Percentiles rank a stretch among this genome's conserved stretches.
phyloP scores from a whole-genome alignment of 2,888 invertebrate genomes.

The Macrophya annulata region DNA sequence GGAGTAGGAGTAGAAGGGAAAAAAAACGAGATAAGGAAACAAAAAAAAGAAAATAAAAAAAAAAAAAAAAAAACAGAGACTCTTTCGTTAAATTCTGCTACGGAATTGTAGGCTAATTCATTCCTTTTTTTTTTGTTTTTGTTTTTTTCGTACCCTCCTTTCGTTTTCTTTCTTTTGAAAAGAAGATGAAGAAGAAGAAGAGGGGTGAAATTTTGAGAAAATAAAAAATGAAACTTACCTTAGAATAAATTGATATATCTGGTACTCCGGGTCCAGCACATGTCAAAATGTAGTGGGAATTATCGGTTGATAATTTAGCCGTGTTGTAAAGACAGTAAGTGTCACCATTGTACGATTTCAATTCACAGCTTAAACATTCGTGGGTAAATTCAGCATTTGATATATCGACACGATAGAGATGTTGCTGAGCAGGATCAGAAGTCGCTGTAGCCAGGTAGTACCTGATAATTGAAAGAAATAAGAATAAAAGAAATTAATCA shows the following conservation, averaged over 20 bases:
- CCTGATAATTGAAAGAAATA: conserved; percentile 79
- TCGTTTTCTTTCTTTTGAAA: neutral
- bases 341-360: conserved; percentile 80
- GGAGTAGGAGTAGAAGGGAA: neutral
- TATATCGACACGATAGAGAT: conserved; percentile 86
- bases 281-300: conserved; percentile 86
- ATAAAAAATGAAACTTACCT: conserved; percentile 77
- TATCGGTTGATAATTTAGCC: conserved; percentile 86
- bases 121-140: neutral
- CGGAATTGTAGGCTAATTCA: neutral
- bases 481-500: neutral
- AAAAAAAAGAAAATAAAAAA: conserved; percentile 15
- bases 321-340: conserved; percentile 85
- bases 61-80: neutral
- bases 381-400: conserved; percentile 80
- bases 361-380: conserved; percentile 90
- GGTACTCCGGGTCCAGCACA: conserved; percentile 95
- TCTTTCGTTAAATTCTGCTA: neutral
- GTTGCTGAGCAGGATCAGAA: conserved; percentile 88
- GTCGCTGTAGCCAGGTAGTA: conserved; percentile 93
- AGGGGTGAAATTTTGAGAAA: neutral
- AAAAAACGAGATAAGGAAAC: neutral
- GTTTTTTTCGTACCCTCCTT: neutral
- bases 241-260: conserved; percentile 84
- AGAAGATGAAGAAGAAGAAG: neutral